phyloP scores from a whole-genome alignment of 2,797 vertebrate species.

The Mallotus villosus region DNA sequence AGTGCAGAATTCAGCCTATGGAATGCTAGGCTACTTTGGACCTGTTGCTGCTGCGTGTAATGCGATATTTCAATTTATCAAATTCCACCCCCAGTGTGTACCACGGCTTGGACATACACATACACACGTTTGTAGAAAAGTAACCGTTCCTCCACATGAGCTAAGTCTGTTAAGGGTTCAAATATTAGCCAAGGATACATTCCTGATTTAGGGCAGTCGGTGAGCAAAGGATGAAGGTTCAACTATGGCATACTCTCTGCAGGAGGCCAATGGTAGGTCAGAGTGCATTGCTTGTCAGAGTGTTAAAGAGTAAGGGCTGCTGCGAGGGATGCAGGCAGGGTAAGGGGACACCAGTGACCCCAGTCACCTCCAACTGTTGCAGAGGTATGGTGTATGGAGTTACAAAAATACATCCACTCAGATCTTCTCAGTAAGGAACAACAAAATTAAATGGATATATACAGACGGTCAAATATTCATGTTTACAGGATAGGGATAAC shows the following conservation, averaged over 20 bases:
- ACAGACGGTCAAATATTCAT: conserved; percentile 10
- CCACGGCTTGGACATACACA: background rate
- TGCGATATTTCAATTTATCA: background rate
- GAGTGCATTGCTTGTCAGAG: background rate
- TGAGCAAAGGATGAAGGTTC: background rate
- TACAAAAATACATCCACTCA: no score
- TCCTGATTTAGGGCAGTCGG: background rate
- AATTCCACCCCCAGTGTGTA: conserved; percentile 16
- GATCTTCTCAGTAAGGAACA: background rate
- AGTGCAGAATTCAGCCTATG: background rate
- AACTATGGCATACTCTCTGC: background rate
- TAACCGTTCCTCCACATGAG: background rate
- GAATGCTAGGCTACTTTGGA: background rate
- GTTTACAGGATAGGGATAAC: no score
- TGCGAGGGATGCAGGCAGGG: background rate
- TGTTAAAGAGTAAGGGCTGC: background rate
- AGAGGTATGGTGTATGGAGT: conserved; percentile 7
- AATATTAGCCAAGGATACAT: conserved; percentile 7
- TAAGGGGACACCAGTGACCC: background rate
- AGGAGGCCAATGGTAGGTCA: background rate
- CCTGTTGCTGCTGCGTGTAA: background rate
- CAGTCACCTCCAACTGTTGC: background rate
- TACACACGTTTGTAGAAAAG: background rate
- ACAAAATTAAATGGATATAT: background rate
- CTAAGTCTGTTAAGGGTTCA: background rate